Evolutionary conservation across 2,113 vertebrate species (phyloP), one percentile per base, ranked within the genome.

Genomic region (Paedocypris sp.): DNA sequence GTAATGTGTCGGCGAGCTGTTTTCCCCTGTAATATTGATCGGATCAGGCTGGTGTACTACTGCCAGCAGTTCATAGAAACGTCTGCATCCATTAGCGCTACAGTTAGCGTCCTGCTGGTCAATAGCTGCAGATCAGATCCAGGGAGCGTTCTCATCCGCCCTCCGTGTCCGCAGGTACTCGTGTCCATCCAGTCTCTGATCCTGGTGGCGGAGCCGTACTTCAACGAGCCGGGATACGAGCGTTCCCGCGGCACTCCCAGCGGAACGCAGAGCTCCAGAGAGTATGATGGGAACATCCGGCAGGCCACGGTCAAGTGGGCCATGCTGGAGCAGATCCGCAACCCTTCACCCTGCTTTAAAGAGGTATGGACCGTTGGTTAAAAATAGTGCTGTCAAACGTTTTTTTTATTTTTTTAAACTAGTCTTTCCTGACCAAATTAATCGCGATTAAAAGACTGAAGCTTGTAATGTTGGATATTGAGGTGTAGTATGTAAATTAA

Each of bases 221-320:
- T 98, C 77, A 99, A 99, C 48, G 95, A 99, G 56, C 95, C 94
- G 0, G 95, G 94, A 41, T 99, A 99, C 6, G 95, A 99, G 50
- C 85, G 95, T 19, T 98, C 95, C 1, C 83, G 95, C 13, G 95
- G 95, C 5, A 97, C 94, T 1, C 95, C 93, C 1, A 95, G 94
- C 1, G 95, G 93, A 36, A 95, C 94, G 5, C 95, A 99, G 85
- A 99, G 95, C 74, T 98, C 95, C 66, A 84, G 94, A 19, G 95
- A 99, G 54, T 99, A 99, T 0, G 95, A 99, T 15, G 95, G 93
- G 13, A 99, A 99, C 74, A 99, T 99, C 69, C 85, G 95, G 5
- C 95, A 99, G 79, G 95, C 95, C 60, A 89, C 90, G 0, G 95
- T 98, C 72, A 99, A 98, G 73, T 99, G 95, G 95, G 95, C 94